Conservation (phyloP, 2,797 vertebrate genomes). For the Enteromius mattozi region DNA sequence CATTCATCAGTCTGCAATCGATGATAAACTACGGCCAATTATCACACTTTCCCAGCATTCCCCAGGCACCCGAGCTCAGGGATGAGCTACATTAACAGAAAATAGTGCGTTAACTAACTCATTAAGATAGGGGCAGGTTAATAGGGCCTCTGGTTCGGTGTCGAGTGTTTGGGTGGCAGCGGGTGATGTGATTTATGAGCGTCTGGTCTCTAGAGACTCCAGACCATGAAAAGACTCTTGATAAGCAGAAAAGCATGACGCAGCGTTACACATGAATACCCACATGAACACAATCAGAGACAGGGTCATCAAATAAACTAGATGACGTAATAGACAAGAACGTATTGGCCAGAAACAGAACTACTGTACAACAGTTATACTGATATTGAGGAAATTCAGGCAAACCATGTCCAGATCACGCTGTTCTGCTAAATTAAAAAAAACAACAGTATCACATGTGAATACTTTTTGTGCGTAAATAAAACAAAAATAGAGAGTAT, state of each 20-base stretch:
- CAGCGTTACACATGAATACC: background rate
- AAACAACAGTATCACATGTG: too few species aligned
- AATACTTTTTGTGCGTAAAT: too few species aligned
- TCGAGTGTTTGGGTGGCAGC: slow-evolving; percentile 30
- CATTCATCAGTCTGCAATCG: slow-evolving; percentile 67
- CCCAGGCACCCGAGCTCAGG: slow-evolving; percentile 59
- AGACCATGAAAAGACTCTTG: background rate
- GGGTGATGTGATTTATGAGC: slow-evolving; percentile 73
- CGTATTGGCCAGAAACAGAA: background rate
- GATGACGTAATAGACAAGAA: background rate
- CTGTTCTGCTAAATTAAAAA: background rate
- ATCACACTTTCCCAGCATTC: slow-evolving; percentile 68
- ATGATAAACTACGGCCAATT: slow-evolving; percentile 73
- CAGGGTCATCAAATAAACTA: background rate
- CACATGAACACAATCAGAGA: background rate
- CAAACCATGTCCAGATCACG: background rate
- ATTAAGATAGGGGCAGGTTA: slow-evolving; percentile 65
- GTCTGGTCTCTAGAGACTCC: slow-evolving; percentile 57
- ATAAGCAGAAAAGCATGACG: background rate
- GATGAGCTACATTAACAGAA: slow-evolving; percentile 64
- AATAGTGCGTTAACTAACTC: slow-evolving; percentile 71
- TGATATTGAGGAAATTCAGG: background rate
- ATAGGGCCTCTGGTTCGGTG: slow-evolving; percentile 26
- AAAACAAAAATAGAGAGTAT: too few species aligned
- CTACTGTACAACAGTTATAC: background rate